Percentiles rank a stretch among this genome's conserved stretches.
These are phyloP conservation scores for Brachionus plicatilis DNA, from an alignment of 1,140 invertebrate genomes.

Conservation along the genomic window DNA sequence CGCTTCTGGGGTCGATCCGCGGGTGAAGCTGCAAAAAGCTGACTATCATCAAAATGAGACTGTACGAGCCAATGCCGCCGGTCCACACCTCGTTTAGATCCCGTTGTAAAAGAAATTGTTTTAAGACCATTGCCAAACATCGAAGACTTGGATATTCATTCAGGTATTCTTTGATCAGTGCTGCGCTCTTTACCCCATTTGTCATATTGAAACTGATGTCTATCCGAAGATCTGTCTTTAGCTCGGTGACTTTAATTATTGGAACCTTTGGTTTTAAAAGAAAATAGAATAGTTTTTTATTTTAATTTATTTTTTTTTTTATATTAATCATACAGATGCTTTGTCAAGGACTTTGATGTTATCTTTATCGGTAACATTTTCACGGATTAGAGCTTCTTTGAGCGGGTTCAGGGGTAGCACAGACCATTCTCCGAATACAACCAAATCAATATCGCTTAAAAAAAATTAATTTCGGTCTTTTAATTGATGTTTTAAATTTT, in stretches of 20 bases:
- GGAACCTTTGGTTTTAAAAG: conserved; percentile 62
- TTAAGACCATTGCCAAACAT: conserved; percentile 89
- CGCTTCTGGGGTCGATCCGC: conserved; percentile 60
- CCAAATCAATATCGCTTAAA: conserved; percentile 88
- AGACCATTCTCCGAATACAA: conserved; percentile 85
- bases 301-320: background rate
- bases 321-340: conserved; percentile 47
- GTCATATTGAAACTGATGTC: conserved; percentile 98
- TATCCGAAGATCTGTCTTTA: conserved; percentile 81
- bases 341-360: conserved; percentile 33
- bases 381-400: background rate
- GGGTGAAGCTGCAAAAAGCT: conserved; percentile 87
- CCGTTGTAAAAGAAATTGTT: conserved; percentile 91
- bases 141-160: conserved; percentile 72
- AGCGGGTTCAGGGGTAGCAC: conserved; percentile 12
- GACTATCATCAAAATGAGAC: conserved; percentile 94
- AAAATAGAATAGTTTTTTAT: background rate
- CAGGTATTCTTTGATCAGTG: conserved; percentile 74
- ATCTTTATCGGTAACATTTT: conserved; percentile 43
- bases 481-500: no score
- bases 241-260: conserved; percentile 94
- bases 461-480: background rate
- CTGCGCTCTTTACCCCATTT: conserved; percentile 86
- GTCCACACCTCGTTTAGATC: conserved; percentile 98
- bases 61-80: conserved; percentile 96